phyloP scores from a whole-genome alignment of 2,888 invertebrate species.

The Drosophila atroscutellata region DNA sequence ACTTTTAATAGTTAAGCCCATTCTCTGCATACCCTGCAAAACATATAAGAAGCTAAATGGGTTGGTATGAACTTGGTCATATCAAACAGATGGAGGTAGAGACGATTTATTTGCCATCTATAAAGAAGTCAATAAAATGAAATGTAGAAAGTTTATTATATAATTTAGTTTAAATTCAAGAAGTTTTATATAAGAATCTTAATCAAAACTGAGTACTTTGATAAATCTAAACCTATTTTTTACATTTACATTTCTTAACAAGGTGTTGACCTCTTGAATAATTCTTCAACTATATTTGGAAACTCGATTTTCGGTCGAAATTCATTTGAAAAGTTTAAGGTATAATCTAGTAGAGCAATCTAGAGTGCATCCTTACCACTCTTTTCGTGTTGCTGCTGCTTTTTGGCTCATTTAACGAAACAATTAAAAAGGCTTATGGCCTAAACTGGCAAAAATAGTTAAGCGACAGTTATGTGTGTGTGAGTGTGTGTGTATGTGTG shows the following conservation, averaged over 20 bases:
- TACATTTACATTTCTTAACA: no score
- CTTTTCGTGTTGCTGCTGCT: slow-evolving; percentile 29
- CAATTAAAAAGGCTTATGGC: slow-evolving; percentile 78
- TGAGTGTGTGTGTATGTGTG: slow-evolving; percentile 16
- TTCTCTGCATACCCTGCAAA: slow-evolving; percentile 1
- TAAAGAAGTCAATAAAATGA: not conserved
- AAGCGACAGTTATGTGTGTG: slow-evolving; percentile 54
- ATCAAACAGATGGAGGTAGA: not conserved
- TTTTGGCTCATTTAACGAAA: slow-evolving; percentile 74
- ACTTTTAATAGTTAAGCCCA: slow-evolving; percentile 32
- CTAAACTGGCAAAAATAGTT: slow-evolving; percentile 70
- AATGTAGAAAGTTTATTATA: not conserved
- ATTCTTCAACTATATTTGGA: not conserved
- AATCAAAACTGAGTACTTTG: not conserved
- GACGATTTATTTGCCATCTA: not conserved
- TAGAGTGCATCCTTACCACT: not conserved
- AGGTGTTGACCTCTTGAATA: not conserved
- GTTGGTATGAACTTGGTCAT: not conserved
- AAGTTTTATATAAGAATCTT: not conserved
- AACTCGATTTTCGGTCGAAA: not conserved
- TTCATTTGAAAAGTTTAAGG: not conserved
- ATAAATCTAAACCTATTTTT: not conserved
- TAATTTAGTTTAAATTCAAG: not conserved
- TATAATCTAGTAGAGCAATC: not conserved
- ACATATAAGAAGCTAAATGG: not conserved